A percentile compares a stretch with the other conserved stretches of the same genome.
phyloP scores from a whole-genome alignment of 2,113 vertebrate genomes.

The Cinclus mexicanus region DNA sequence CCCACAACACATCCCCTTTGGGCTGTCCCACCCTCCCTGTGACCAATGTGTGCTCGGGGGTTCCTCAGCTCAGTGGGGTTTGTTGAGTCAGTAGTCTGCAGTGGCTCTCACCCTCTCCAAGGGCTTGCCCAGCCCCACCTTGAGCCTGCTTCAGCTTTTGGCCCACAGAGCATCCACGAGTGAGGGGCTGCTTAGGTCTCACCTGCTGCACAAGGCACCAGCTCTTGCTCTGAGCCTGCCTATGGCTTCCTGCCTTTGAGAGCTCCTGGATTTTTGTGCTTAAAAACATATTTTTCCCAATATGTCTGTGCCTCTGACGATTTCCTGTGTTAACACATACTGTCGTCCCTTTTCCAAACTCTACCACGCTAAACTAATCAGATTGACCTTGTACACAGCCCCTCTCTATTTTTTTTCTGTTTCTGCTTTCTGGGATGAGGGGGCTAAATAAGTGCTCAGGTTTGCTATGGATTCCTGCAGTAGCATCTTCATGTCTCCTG shows the following conservation, averaged over 20 bases:
- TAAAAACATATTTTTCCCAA: background rate
- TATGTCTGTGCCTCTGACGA: background rate
- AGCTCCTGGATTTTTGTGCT: background rate
- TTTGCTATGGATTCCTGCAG: background rate
- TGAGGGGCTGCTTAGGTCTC: background rate
- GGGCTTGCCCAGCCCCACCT: background rate
- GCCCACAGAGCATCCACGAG: rapidly evolving
- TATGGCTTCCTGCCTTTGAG: background rate
- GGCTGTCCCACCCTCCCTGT: background rate
- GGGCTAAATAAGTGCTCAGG: background rate
- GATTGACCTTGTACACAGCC: background rate
- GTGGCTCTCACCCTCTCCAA: rapidly evolving
- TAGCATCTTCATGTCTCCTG: background rate
- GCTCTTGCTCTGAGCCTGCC: background rate
- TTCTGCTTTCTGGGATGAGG: background rate
- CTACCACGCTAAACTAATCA: background rate
- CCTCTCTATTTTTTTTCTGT: background rate
- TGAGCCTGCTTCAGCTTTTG: background rate
- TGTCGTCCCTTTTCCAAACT: background rate
- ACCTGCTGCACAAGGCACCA: background rate
- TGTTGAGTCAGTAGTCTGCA: background rate
- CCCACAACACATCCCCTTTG: background rate
- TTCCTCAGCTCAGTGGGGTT: background rate
- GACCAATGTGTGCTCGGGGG: background rate
- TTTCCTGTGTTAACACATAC: background rate